Base-by-base conservation (phyloP, 2,888 invertebrate genomes). In the Iphiclides podalirius region DNA sequence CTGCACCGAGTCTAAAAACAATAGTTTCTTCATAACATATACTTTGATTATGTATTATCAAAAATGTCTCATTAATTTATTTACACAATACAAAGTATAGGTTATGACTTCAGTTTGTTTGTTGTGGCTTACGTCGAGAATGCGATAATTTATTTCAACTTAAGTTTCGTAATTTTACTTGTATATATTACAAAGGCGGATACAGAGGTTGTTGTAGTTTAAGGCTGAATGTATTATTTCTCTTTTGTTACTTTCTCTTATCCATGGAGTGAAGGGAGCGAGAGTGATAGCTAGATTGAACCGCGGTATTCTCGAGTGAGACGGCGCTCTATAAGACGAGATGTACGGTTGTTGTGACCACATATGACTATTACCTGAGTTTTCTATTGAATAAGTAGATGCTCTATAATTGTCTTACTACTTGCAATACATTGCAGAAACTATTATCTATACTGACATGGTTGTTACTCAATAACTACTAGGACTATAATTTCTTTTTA, bases 201-300 rank as follows among this genome's bases (percentile, higher is more conserved):
- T 70, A 59, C 58, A 52, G 56, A 58, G 58, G 63, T 63, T 66
- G 60, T 67, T 67, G 65, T 70, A 63, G 67, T 73, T 77, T 75
- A 74, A 73, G 73, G 72, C 72, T 74, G 72, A 75, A 77, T 78
- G 67, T 77, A 72, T 77, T 84, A 79, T 79, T 84, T 83, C 84
- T 81, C 84, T 84, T 83, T 82, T 79, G 86, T 84, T 85, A 88
- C 88, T 88, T 88, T 88, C 88, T 88, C 88, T 85, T 85, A 72
- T 64, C 76, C 72, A 73, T 78, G 66, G 67, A 87, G 87, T 88
- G 87, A 87, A 87, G 82, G 86, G 86, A 81, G 80, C 47, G 76
- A 87, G 60, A 60, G 73, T 59, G 83, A 86, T 58, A 58, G 73
- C 51, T 55, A 63, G 65, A 76, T 66, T 51, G 50, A 48, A 54